Conservation (phyloP, 2,113 vertebrate species). For the Barbus barbus region DNA sequence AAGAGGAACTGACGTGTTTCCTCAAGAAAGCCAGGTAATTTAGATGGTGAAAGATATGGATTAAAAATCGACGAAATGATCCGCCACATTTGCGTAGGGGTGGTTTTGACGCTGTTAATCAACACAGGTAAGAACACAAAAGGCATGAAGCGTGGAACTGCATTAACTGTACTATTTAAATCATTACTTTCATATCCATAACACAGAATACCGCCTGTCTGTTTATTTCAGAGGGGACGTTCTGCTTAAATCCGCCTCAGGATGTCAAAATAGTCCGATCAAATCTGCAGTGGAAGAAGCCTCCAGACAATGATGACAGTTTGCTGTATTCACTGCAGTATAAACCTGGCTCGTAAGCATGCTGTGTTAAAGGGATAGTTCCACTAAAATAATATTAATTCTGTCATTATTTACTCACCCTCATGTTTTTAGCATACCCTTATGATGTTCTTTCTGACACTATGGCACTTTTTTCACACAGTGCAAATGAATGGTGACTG, state of each 20-base stretch:
- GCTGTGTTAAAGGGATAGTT: not conserved
- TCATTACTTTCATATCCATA: not conserved
- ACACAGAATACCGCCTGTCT: not conserved
- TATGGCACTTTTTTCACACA: too few relatives aligned
- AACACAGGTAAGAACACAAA: not conserved
- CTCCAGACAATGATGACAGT: not conserved
- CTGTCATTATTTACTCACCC: not conserved
- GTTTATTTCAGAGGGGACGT: not conserved
- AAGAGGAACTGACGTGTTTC: not conserved
- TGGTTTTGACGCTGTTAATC: not conserved
- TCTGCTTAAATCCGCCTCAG: not conserved
- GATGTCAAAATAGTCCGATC: not conserved
- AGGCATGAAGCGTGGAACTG: not conserved
- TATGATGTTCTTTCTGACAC: not conserved
- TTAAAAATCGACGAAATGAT: not conserved
- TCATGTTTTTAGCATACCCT: not conserved
- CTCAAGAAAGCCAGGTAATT: not conserved
- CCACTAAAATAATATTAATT: not conserved
- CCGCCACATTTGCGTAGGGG: not conserved
- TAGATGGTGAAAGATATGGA: not conserved
- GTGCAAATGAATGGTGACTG: too few relatives aligned
- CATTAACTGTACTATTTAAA: not conserved
- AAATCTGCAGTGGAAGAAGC: conserved; percentile 21
- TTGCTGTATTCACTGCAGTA: conserved; percentile 25
- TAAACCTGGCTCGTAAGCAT: conserved; percentile 21